Conservation (phyloP, 2,113 vertebrate species). For the Phaethon lepturus region DNA sequence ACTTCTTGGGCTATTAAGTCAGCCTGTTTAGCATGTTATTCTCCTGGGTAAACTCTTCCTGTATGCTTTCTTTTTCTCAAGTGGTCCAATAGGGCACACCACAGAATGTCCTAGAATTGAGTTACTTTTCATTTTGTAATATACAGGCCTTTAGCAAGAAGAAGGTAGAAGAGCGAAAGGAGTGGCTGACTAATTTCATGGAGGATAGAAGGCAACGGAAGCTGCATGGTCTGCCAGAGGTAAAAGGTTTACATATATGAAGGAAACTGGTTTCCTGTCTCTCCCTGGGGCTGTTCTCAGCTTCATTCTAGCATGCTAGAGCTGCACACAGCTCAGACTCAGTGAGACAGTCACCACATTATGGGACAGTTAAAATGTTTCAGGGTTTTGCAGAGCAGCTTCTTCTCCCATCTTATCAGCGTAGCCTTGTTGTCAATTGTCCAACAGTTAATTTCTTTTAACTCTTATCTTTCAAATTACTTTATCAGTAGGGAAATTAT, state of each 20-base stretch:
- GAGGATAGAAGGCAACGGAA: constrained; percentile 88
- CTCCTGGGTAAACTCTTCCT: not conserved
- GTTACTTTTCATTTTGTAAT: constrained; percentile 33
- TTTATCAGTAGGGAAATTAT: not conserved
- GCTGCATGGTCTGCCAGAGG: constrained; percentile 93
- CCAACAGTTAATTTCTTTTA: not conserved
- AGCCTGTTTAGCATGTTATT: not conserved
- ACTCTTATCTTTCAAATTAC: not conserved
- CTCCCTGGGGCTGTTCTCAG: not conserved
- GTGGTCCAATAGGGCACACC: not conserved
- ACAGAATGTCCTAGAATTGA: not conserved
- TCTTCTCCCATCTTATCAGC: not conserved
- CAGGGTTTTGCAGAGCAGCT: not conserved
- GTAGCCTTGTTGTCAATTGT: not conserved
- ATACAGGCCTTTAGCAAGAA: constrained; percentile 98
- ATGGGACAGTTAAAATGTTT: not conserved
- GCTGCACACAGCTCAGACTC: not conserved
- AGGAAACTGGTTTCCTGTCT: constrained; percentile 25
- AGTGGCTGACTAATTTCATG: constrained; percentile 98
- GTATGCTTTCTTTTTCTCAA: not conserved
- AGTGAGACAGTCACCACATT: not conserved
- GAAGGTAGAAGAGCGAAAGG: constrained; percentile 94
- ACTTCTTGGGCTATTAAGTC: not conserved
- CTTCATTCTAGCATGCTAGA: not conserved
- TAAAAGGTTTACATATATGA: constrained; percentile 62